These are phyloP conservation scores for Ctenodactylus gundi DNA, from an alignment of 2,113 vertebrate genomes.

Conservation along the genomic window DNA sequence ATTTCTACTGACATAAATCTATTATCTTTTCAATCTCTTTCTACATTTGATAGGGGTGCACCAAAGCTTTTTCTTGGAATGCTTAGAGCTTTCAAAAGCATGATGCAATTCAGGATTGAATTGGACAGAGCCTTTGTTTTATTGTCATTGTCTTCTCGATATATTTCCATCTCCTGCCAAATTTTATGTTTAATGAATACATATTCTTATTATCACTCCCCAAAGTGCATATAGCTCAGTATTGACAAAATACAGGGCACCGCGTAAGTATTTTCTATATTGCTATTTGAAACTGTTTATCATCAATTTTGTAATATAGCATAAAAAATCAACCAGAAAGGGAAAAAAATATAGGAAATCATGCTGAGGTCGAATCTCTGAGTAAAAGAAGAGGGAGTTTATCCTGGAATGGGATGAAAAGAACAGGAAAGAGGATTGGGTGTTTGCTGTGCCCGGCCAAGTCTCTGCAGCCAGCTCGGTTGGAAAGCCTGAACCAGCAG, in stretches of 20 bases:
- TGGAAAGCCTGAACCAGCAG: slow-evolving; percentile 52
- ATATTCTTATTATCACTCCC: neutral
- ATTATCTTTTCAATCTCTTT: neutral
- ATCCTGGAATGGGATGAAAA: slow-evolving; percentile 34
- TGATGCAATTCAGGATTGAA: neutral
- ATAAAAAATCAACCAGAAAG: neutral
- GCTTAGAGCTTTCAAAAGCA: neutral
- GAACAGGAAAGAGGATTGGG: neutral
- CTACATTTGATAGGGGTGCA: neutral
- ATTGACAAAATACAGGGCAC: neutral
- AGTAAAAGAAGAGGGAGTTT: slow-evolving; percentile 1
- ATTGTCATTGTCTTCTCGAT: neutral
- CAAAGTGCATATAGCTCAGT: neutral
- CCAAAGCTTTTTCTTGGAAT: neutral
- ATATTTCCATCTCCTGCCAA: slow-evolving; percentile 33
- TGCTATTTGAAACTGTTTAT: neutral
- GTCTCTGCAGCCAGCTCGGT: neutral
- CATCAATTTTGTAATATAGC: neutral
- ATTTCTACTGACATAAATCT: neutral
- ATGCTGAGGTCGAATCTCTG: neutral
- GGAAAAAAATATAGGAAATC: neutral
- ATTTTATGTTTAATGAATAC: neutral
- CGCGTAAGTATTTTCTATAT: neutral
- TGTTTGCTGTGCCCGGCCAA: neutral
- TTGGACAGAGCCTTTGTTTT: neutral